Conservation (phyloP, 2,888 invertebrate species). For the Hedya salicella region DNA sequence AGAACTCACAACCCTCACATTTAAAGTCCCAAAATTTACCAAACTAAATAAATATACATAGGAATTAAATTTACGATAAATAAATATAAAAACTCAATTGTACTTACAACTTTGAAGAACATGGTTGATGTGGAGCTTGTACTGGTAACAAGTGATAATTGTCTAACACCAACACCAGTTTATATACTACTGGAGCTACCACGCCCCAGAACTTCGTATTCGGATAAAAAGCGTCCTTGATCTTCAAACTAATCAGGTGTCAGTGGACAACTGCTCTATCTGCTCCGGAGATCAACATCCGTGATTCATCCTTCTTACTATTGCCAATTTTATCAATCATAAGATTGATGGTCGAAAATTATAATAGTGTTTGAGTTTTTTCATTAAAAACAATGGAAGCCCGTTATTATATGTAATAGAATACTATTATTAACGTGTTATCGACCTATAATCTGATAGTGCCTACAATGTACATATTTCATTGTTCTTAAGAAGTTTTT, state of each 20-base stretch:
- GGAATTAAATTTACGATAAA: too few relatives aligned
- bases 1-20: too few relatives aligned
- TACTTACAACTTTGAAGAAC: slow-evolving; percentile 80
- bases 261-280: slow-evolving; percentile 59
- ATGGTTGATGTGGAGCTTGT: slow-evolving; percentile 70
- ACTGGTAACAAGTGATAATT: slow-evolving; percentile 74
- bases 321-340: slow-evolving; percentile 1
- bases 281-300: slow-evolving; percentile 64
- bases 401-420: slow-evolving; percentile 8
- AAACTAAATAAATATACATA: too few relatives aligned
- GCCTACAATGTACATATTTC: background rate
- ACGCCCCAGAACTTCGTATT: slow-evolving; percentile 69
- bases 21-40: too few relatives aligned
- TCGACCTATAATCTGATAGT: background rate
- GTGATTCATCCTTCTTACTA: slow-evolving; percentile 51
- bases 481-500: background rate
- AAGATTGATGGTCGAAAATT: slow-evolving; percentile 30
- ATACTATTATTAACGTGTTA: background rate
- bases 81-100: too few relatives aligned
- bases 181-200: slow-evolving; percentile 72
- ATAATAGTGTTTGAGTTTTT: slow-evolving; percentile 15
- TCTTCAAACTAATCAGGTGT: slow-evolving; percentile 73
- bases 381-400: background rate
- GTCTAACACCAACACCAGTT: slow-evolving; percentile 55
- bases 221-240: slow-evolving; percentile 80